Percentiles rank a stretch among this genome's conserved stretches.
Evolutionary conservation across 2,113 vertebrate genomes (phyloP).

Genomic region (Paramisgurnus dabryanus): DNA sequence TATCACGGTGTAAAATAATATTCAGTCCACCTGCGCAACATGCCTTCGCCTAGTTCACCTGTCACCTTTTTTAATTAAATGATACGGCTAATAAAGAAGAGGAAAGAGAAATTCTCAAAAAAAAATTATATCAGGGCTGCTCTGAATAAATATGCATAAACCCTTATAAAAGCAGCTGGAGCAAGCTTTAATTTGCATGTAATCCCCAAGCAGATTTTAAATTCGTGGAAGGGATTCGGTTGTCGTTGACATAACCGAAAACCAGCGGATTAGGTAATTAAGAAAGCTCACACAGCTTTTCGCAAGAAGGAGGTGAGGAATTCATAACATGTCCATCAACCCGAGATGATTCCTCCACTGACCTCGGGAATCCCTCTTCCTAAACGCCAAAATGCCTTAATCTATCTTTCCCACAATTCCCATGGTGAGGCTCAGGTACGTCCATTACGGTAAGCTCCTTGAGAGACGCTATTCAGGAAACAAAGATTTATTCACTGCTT

Average conservation of each 20-base stretch:
- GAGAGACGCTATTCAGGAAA: not conserved
- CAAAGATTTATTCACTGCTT: not conserved
- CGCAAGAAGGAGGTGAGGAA: not conserved
- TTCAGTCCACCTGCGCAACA: not conserved
- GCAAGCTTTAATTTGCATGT: conserved; percentile 44
- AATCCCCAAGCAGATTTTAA: conserved; percentile 27
- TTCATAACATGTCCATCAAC: conserved; percentile 16
- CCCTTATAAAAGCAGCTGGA: conserved; percentile 43
- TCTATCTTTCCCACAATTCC: conserved; percentile 21
- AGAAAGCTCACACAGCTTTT: conserved; percentile 16
- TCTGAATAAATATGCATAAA: conserved; percentile 54
- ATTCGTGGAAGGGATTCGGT: conserved; percentile 17
- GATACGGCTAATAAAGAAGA: conserved; percentile 17
- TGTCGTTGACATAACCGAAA: conserved; percentile 32
- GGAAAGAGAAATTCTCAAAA: not conserved
- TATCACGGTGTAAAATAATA: not conserved
- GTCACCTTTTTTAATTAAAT: conserved; percentile 50
- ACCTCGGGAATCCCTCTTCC: conserved; percentile 10
- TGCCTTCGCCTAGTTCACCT: conserved; percentile 27
- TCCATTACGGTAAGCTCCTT: not conserved
- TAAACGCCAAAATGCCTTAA: conserved; percentile 12
- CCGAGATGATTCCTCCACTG: conserved; percentile 22
- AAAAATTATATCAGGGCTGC: not conserved
- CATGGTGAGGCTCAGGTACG: not conserved
- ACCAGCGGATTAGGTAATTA: conserved; percentile 38